Percentiles rank a stretch among this genome's conserved stretches.
phyloP scores from a whole-genome alignment of 2,113 vertebrate genomes.

The Stomatorhinus ivindoensis region DNA sequence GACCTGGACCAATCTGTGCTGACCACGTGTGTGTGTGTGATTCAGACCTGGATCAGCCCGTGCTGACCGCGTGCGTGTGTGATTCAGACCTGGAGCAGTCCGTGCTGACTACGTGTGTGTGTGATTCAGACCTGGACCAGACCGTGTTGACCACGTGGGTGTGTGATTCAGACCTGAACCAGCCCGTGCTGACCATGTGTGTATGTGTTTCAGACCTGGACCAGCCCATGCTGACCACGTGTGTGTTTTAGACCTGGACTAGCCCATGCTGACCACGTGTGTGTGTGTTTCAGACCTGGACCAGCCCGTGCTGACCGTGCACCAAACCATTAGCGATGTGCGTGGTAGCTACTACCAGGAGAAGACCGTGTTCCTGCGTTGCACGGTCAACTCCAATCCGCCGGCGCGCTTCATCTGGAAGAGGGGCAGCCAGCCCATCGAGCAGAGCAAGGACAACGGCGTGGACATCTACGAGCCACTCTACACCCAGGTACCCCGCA shows the following conservation, averaged over 20 bases:
- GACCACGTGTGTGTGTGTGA: not conserved
- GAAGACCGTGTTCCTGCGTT: constrained; percentile 94
- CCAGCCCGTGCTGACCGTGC: constrained; percentile 82
- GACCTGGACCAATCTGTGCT: too few relatives aligned
- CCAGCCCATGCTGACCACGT: too few relatives aligned
- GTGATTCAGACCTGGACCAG: too few relatives aligned
- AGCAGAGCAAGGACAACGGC: constrained; percentile 93
- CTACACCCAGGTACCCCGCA: constrained; percentile 76
- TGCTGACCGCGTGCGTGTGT: too few relatives aligned
- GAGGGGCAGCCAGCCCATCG: constrained; percentile 70
- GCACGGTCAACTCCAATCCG: constrained; percentile 95
- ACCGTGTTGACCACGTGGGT: not conserved
- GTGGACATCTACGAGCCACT: constrained; percentile 98
- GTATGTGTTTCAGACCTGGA: too few relatives aligned
- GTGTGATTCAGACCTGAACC: too few relatives aligned
- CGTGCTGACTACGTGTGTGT: too few relatives aligned
- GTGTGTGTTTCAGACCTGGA: constrained; percentile 75
- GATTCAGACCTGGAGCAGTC: too few relatives aligned
- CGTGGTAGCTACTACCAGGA: constrained; percentile 96
- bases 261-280: not conserved
- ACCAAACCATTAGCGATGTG: constrained; percentile 94
- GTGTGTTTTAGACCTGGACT: too few relatives aligned
- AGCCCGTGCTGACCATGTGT: too few relatives aligned
- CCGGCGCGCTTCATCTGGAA: constrained; percentile 98
- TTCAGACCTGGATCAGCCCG: too few relatives aligned